Conservation (phyloP, 2,113 vertebrate genomes). For the Urocolius indicus region DNA sequence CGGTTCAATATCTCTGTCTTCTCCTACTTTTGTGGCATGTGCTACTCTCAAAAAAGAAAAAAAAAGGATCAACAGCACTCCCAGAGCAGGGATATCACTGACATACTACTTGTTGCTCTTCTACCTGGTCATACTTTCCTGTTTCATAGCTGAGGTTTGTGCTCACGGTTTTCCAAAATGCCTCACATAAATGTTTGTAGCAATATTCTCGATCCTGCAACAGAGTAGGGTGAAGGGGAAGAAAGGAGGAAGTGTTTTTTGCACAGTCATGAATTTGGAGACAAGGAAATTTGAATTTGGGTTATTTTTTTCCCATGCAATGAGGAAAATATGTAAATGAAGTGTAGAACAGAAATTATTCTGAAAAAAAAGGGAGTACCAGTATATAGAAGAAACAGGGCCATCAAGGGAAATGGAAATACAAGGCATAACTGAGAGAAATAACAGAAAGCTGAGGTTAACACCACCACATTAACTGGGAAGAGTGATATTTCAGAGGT, state of each 20-base stretch:
- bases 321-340: conserved; percentile 59
- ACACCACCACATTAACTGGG: not conserved
- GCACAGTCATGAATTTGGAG: conserved; percentile 13
- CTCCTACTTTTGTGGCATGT: not conserved
- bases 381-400: conserved; percentile 24
- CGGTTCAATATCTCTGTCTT: not conserved
- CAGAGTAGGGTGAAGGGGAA: not conserved
- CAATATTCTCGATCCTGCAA: not conserved
- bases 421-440: conserved; percentile 16
- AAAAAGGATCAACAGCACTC: not conserved
- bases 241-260: not conserved
- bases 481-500: not conserved
- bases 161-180: not conserved
- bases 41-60: not conserved
- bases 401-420: conserved; percentile 49
- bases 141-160: not conserved
- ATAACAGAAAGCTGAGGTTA: not conserved
- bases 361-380: conserved; percentile 54
- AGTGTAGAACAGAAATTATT: conserved; percentile 61
- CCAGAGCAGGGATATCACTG: not conserved
- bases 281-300: conserved; percentile 39
- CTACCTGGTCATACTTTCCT: not conserved
- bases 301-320: conserved; percentile 20
- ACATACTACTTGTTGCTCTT: not conserved
- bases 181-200: not conserved